phyloP scores from a whole-genome alignment of 2,888 invertebrate species.

The Fragum whitleyi region DNA sequence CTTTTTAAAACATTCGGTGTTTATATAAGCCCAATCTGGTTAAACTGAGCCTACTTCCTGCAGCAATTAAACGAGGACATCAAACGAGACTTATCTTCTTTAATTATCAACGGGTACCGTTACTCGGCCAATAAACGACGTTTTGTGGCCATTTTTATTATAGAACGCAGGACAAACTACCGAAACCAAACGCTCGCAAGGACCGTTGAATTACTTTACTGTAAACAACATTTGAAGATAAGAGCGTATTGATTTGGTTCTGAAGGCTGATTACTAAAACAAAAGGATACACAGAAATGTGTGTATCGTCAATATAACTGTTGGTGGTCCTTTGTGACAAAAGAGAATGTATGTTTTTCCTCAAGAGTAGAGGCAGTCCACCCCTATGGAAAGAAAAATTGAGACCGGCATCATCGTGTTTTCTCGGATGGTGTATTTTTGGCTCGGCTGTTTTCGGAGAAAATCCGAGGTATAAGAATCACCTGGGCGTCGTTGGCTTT shows the following conservation, averaged over 20 bases:
- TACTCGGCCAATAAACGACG: slow-evolving; percentile 56
- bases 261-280: slow-evolving; percentile 22
- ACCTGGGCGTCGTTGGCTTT: too few species aligned
- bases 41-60: slow-evolving; percentile 57
- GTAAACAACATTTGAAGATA: slow-evolving; percentile 36
- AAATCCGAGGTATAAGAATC: too few species aligned
- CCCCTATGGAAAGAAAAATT: too few species aligned
- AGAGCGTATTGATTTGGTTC: slow-evolving; percentile 15
- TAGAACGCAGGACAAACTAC: slow-evolving; percentile 13
- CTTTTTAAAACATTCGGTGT: slow-evolving; percentile 54
- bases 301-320: background rate
- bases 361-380: too few species aligned
- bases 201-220: slow-evolving; percentile 34
- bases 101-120: slow-evolving; percentile 62
- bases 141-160: slow-evolving; percentile 38
- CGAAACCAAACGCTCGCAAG: slow-evolving; percentile 25
- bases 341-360: too few species aligned
- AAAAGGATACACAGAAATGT: background rate
- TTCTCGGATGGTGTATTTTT: too few species aligned
- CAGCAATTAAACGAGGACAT: slow-evolving; percentile 53
- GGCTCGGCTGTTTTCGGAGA: too few species aligned
- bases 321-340: background rate
- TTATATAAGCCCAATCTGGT: slow-evolving; percentile 59
- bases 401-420: too few species aligned
- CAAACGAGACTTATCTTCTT: slow-evolving; percentile 63